These are phyloP conservation scores for Phaethornis superciliosus DNA, from an alignment of 2,113 vertebrate species.

Conservation along the genomic window DNA sequence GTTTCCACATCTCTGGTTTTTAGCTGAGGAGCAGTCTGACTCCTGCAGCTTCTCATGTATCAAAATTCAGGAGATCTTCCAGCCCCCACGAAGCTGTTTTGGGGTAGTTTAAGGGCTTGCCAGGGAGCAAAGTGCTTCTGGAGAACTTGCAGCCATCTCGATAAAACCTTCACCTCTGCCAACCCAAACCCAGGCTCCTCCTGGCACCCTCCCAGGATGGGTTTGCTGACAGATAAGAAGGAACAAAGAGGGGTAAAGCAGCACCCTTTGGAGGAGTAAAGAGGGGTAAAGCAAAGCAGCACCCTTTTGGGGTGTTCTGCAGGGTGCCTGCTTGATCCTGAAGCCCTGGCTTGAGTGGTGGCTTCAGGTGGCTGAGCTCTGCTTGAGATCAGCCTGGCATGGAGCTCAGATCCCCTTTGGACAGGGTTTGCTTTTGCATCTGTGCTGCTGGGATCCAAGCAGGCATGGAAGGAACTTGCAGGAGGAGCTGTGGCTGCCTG, in stretches of 20 bases:
- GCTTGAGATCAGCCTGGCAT: neutral
- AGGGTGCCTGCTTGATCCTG: rapidly evolving
- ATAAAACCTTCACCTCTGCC: neutral
- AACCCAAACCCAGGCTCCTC: neutral
- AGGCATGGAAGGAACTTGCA: neutral
- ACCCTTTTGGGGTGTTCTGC: neutral
- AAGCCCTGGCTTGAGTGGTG: neutral
- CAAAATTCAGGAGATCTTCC: rapidly evolving
- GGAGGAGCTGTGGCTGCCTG: neutral
- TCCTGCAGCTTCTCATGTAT: neutral
- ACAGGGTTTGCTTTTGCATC: neutral
- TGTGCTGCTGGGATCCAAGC: neutral
- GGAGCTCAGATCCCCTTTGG: neutral
- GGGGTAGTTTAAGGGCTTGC: neutral
- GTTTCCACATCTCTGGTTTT: rapidly evolving
- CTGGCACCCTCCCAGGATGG: neutral
- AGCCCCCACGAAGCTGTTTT: rapidly evolving
- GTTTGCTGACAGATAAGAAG: neutral
- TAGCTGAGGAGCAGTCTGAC: neutral
- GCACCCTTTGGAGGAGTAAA: neutral
- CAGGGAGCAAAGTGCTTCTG: neutral
- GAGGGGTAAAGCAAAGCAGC: too few species aligned
- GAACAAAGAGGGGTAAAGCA: neutral
- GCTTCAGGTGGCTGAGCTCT: neutral
- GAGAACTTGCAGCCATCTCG: rapidly evolving